Evolutionary conservation across 53 echinoderm and acorn worm genomes (phyloP).

Genomic region (Hippasteria phrygiana): DNA sequence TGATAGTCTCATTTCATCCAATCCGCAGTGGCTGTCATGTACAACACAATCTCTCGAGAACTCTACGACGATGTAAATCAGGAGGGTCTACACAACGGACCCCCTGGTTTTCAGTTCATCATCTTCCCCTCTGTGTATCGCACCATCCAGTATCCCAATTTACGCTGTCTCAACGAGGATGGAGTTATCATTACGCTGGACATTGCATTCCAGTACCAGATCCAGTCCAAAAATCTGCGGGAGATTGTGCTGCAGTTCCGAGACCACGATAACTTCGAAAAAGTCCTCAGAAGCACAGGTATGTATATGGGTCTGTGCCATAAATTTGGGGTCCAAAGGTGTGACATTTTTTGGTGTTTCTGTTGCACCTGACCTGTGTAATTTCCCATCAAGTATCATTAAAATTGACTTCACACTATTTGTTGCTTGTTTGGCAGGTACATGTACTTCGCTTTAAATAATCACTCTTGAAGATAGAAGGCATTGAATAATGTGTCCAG

Average conservation of each 20-base stretch:
- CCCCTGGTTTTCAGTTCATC: conserved; percentile 79
- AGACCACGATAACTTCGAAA: conserved; percentile 75
- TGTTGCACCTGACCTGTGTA: too few relatives aligned
- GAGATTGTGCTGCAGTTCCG: conserved; percentile 73
- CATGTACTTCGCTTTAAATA: too few relatives aligned
- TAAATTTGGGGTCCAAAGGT: not conserved
- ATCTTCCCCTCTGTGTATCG: conserved; percentile 79
- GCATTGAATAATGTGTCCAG: too few relatives aligned
- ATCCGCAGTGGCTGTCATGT: conserved; percentile 88
- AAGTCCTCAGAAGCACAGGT: conserved; percentile 73
- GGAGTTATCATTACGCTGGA: conserved; percentile 72
- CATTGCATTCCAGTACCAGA: conserved; percentile 83
- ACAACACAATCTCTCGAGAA: conserved; percentile 72
- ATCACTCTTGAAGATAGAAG: too few relatives aligned
- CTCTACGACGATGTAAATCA: conserved; percentile 69
- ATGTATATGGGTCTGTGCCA: not conserved
- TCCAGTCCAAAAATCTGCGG: conserved; percentile 54
- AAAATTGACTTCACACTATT: too few relatives aligned
- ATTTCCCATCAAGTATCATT: too few relatives aligned
- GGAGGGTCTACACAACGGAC: conserved; percentile 80
- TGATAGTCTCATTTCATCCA: too few relatives aligned
- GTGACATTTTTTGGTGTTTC: too few relatives aligned
- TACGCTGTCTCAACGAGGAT: conserved; percentile 81
- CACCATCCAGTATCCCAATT: conserved; percentile 60
- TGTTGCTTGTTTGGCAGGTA: too few relatives aligned